Conservation (phyloP, 1,140 invertebrate species). For the Procambarus virginalis region DNA sequence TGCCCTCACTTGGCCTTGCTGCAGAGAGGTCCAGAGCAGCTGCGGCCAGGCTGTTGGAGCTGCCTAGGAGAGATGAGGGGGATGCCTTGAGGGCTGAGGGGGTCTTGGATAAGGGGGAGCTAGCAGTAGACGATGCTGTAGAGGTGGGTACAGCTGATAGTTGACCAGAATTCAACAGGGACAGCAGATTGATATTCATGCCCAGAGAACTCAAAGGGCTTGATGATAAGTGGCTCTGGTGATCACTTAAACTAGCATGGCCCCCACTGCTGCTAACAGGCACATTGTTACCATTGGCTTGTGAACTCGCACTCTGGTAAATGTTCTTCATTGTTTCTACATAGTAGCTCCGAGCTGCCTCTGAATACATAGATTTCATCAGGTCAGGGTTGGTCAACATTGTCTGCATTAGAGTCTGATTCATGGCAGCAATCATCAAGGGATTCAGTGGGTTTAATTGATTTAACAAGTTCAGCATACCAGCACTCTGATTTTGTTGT, state of each 20-base stretch:
- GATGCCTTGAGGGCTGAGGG: constrained; percentile 53
- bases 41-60: constrained; percentile 66
- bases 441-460: constrained; percentile 68
- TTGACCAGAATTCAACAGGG: constrained; percentile 69
- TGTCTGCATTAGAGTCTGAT: constrained; percentile 70
- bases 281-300: constrained; percentile 64
- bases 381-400: constrained; percentile 70
- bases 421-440: constrained; percentile 69
- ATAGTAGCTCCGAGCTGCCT: constrained; percentile 69
- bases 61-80: constrained; percentile 67
- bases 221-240: constrained; percentile 56
- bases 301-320: constrained; percentile 64
- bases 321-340: constrained; percentile 69
- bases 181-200: constrained; percentile 69
- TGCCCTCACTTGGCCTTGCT: constrained; percentile 66
- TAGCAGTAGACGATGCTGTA: constrained; percentile 43
- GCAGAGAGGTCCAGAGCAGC: constrained; percentile 69
- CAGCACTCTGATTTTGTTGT: constrained; percentile 49
- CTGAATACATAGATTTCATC: constrained; percentile 70
- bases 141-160: constrained; percentile 64
- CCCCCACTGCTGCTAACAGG: constrained; percentile 54
- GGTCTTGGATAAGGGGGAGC: constrained; percentile 50
- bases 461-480: constrained; percentile 69
- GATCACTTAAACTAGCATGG: constrained; percentile 37
- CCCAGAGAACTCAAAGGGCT: constrained; percentile 62